These are phyloP conservation scores for Lagenorhynchus albirostris DNA, from an alignment of 2,113 vertebrate genomes.

Conservation along the genomic window DNA sequence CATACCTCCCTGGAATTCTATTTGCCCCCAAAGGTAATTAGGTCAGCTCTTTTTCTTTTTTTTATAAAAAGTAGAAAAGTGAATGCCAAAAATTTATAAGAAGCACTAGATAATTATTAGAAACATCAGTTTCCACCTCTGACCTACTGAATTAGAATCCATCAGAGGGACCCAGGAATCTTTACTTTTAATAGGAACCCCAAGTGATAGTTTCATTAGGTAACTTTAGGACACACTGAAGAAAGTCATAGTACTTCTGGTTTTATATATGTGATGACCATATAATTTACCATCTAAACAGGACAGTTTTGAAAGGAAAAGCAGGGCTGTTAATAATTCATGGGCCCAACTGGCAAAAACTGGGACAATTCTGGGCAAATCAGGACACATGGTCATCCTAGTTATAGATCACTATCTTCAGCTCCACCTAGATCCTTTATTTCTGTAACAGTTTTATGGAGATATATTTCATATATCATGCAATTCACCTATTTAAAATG, in stretches of 20 bases:
- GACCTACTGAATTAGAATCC: background rate
- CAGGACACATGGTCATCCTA: background rate
- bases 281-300: background rate
- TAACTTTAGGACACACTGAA: background rate
- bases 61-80: background rate
- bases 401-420: background rate
- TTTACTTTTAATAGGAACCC: constrained; percentile 14
- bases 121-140: background rate
- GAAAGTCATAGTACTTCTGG: background rate
- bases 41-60: background rate
- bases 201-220: background rate
- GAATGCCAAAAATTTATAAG: background rate
- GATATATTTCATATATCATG: background rate
- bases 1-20: background rate
- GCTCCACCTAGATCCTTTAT: background rate
- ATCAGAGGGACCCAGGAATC: background rate
- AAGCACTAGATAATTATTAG: constrained; percentile 18
- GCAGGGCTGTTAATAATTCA: background rate
- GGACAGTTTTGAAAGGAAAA: background rate
- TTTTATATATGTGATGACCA: background rate
- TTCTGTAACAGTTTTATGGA: background rate
- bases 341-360: background rate
- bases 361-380: background rate
- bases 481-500: constrained; percentile 17
- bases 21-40: background rate